Percentiles rank a stretch among this genome's conserved stretches.
phyloP scores from a whole-genome alignment of 2,113 vertebrate genomes.

The Lynx canadensis region DNA sequence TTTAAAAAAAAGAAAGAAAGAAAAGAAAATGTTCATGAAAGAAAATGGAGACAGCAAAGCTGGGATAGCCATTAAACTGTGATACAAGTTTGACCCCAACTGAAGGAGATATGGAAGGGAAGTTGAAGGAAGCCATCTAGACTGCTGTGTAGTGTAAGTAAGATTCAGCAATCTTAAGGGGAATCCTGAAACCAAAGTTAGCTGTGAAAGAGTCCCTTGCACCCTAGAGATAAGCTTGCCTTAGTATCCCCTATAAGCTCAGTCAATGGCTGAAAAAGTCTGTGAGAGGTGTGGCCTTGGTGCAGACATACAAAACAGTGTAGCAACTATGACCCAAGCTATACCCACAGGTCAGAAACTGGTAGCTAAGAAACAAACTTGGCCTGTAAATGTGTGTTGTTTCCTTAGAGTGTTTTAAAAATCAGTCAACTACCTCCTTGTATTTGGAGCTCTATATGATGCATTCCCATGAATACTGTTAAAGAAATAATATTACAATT shows the following conservation, averaged over 20 bases:
- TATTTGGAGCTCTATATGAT: not conserved
- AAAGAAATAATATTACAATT: not conserved
- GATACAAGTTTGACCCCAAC: not conserved
- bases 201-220: rapidly evolving
- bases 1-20: no score
- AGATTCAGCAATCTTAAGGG: not conserved
- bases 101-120: not conserved
- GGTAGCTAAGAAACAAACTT: not conserved
- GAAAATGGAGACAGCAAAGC: not conserved
- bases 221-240: not conserved
- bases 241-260: not conserved
- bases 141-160: not conserved
- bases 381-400: no score
- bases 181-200: not conserved
- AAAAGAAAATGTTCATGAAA: not conserved
- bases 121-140: not conserved
- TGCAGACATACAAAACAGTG: not conserved
- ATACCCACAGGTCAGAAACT: not conserved
- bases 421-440: not conserved
- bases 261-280: not conserved
- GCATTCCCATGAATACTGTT: not conserved
- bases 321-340: not conserved
- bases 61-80: not conserved
- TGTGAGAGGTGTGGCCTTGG: not conserved
- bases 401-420: not conserved